Evolutionary conservation across 2,797 vertebrate genomes (phyloP).

Genomic region (Peromyscus aztecus): DNA sequence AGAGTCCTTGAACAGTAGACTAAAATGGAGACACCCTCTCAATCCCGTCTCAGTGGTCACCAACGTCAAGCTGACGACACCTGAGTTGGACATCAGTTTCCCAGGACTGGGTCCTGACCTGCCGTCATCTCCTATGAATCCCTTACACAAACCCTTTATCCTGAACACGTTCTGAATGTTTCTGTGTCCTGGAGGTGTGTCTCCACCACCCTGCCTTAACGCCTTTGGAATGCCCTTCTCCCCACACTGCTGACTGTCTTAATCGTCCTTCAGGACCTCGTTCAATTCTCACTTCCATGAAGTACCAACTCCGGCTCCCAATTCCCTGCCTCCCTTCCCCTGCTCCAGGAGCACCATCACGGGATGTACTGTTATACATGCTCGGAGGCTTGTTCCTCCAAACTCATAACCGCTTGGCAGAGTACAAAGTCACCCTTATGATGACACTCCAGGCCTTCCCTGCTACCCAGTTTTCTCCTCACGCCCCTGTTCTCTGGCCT

Average conservation of each 20-base stretch:
- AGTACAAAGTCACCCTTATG: background rate
- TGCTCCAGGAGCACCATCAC: background rate
- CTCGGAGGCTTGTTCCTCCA: background rate
- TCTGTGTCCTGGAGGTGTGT: background rate
- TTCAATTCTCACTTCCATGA: background rate
- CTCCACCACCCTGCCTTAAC: background rate
- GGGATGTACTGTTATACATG: background rate
- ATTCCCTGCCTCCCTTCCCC: background rate
- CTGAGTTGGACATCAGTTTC: background rate
- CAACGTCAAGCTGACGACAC: background rate
- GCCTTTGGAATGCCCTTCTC: background rate
- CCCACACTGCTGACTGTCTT: background rate
- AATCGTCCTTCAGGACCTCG: background rate
- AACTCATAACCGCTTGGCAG: background rate
- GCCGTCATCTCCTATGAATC: background rate
- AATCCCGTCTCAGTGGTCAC: background rate
- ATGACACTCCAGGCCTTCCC: background rate
- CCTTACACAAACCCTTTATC: background rate
- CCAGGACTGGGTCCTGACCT: background rate
- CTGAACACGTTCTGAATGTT: background rate
- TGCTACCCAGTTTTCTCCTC: background rate
- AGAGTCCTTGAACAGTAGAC: background rate
- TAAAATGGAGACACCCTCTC: slow-evolving; percentile 33
- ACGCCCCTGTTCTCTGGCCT: background rate
- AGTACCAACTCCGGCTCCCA: slow-evolving; percentile 8